Evolutionary conservation across 2,888 invertebrate species (phyloP).

Genomic region (Pterostichus niger): DNA sequence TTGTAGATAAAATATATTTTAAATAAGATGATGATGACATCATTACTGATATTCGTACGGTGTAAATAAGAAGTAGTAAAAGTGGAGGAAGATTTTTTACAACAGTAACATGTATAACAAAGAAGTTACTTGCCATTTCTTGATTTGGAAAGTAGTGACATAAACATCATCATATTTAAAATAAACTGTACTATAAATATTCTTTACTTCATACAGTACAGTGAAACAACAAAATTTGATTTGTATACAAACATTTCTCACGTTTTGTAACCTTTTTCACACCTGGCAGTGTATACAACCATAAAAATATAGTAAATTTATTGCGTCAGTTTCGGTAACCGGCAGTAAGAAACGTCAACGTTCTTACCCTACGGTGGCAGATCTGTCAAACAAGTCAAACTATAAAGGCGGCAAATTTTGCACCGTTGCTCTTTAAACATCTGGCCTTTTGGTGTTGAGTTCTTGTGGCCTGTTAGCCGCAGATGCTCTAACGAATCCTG

Average conservation of each 20-base stretch:
- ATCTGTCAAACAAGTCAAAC: slow-evolving; percentile 17
- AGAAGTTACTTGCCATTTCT: too few relatives aligned
- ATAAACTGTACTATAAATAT: too few relatives aligned
- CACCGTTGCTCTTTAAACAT: not conserved
- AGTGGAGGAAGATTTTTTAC: too few relatives aligned
- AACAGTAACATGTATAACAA: too few relatives aligned
- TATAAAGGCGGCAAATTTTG: not conserved
- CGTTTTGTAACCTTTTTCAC: slow-evolving; percentile 18
- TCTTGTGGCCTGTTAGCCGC: not conserved
- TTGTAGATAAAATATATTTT: too few relatives aligned
- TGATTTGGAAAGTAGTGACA: too few relatives aligned
- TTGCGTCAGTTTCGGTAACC: not conserved
- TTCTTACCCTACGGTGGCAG: not conserved
- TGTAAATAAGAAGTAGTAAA: too few relatives aligned
- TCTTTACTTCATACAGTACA: too few relatives aligned
- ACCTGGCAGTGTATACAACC: slow-evolving; percentile 8
- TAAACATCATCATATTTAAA: too few relatives aligned
- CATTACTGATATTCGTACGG: too few relatives aligned
- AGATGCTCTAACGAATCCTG: slow-evolving; percentile 15
- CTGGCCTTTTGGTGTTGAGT: not conserved
- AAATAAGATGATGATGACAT: too few relatives aligned
- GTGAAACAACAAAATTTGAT: not conserved
- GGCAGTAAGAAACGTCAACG: too few relatives aligned
- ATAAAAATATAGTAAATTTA: slow-evolving; percentile 47
- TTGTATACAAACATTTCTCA: slow-evolving; percentile 24